Conservation (phyloP, 92 coral and sea anemone genomes). For the Virgularia gustaviana region DNA sequence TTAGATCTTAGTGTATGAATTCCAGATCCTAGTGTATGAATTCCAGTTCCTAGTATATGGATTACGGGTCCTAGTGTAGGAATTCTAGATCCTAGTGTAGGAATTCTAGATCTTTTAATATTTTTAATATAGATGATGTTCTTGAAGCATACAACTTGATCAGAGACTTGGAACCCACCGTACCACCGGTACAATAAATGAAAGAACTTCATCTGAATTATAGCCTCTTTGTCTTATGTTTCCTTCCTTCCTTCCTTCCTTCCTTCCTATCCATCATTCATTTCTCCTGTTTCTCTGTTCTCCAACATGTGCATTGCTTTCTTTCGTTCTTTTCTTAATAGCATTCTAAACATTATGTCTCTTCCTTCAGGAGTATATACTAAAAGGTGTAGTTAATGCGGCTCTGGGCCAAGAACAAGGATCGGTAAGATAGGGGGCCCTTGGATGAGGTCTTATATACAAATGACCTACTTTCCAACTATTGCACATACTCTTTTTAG, state of each 20-base stretch:
- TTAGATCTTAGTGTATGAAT: too few species aligned
- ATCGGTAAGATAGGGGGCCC: slow-evolving; percentile 82
- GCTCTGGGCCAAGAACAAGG: slow-evolving; percentile 99
- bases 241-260: not conserved
- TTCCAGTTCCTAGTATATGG: too few species aligned
- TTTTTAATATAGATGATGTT: slow-evolving; percentile 72
- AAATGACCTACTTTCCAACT: too few species aligned
- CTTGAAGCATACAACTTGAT: slow-evolving; percentile 94
- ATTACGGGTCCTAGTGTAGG: too few species aligned
- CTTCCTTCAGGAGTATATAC: slow-evolving; percentile 76
- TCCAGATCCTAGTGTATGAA: too few species aligned
- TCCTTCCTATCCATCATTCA: not conserved
- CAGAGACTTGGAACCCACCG: slow-evolving; percentile 94
- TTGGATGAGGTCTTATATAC: too few species aligned
- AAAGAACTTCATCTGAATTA: not conserved
- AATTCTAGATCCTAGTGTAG: too few species aligned
- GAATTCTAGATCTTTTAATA: not conserved
- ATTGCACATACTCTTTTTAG: slow-evolving; percentile 38
- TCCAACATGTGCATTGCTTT: too few species aligned
- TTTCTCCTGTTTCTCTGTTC: not conserved
- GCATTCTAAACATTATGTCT: not conserved
- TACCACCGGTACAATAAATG: slow-evolving; percentile 71
- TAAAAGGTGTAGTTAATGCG: slow-evolving; percentile 98
- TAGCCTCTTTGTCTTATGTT: not conserved
- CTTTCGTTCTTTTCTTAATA: too few species aligned